These are phyloP conservation scores for Pomacea maculata DNA, from an alignment of 1,140 invertebrate genomes.

Conservation along the genomic window DNA sequence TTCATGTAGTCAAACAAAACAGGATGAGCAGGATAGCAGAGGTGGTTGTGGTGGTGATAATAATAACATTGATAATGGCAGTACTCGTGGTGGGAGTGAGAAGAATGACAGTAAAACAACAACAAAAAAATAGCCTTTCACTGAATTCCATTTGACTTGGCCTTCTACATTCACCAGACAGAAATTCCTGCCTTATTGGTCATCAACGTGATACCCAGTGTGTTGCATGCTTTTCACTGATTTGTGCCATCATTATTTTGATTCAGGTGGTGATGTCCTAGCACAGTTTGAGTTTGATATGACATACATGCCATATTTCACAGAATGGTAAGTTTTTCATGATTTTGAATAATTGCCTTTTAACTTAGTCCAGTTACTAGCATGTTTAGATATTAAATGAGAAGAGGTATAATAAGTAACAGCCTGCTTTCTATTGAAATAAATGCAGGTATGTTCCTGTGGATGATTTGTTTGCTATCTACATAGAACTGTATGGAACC, in stretches of 20 bases:
- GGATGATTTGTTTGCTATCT: constrained; percentile 53
- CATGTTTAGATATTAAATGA: background rate
- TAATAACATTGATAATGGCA: too few species aligned
- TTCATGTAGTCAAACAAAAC: too few species aligned
- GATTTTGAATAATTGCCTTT: background rate
- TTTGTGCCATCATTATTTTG: background rate
- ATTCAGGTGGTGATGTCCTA: constrained; percentile 50
- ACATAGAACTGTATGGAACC: constrained; percentile 49
- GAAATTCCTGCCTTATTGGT: too few species aligned
- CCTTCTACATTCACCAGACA: too few species aligned
- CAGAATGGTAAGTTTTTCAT: constrained; percentile 34
- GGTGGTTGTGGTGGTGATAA: too few species aligned
- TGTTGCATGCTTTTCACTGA: too few species aligned
- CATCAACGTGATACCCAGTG: too few species aligned
- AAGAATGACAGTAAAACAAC: too few species aligned
- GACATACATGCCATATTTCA: constrained; percentile 31
- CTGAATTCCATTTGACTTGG: too few species aligned
- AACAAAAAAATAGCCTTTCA: too few species aligned
- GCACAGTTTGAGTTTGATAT: constrained; percentile 43
- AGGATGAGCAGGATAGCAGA: too few species aligned
- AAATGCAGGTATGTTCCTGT: constrained; percentile 53
- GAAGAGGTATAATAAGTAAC: background rate
- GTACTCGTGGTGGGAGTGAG: too few species aligned
- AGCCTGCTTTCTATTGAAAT: background rate
- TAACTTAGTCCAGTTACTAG: background rate